Percentiles rank a stretch among this genome's conserved stretches.
These are phyloP conservation scores for Caenorhabditis parvicauda DNA, from an alignment of 2,888 invertebrate species.

Conservation along the genomic window DNA sequence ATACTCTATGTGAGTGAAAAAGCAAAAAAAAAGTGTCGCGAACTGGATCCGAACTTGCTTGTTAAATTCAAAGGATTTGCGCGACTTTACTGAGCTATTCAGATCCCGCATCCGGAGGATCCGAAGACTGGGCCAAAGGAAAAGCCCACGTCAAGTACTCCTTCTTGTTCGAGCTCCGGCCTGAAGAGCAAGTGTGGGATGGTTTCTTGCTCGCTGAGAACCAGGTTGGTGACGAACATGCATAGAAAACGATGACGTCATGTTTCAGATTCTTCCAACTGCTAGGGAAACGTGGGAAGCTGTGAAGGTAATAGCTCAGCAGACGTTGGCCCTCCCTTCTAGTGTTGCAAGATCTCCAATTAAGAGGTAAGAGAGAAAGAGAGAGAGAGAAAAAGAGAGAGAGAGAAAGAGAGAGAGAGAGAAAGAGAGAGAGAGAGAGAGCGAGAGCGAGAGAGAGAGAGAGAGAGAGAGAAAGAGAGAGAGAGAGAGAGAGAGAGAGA, in stretches of 20 bases:
- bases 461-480: neutral
- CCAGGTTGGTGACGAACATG: conserved; percentile 24
- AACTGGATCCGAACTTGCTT: neutral
- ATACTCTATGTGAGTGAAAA: conserved; percentile 48
- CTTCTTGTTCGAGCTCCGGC: conserved; percentile 60
- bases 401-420: neutral
- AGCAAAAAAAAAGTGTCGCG: neutral
- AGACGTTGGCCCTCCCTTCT: conserved; percentile 36
- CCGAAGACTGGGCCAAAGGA: conserved; percentile 62
- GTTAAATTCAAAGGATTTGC: neutral
- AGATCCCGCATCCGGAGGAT: conserved; percentile 57
- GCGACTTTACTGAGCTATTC: neutral
- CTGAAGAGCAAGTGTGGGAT: conserved; percentile 60
- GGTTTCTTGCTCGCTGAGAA: conserved; percentile 60
- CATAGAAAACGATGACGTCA: neutral
- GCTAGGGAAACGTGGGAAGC: conserved; percentile 62
- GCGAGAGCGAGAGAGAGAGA: conserved; percentile 2
- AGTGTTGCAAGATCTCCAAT: conserved; percentile 27
- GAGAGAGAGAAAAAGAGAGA: conserved; percentile 13
- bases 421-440: too few species aligned
- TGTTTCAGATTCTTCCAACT: conserved; percentile 56
- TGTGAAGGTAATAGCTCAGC: conserved; percentile 57
- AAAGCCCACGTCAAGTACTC: conserved; percentile 59
- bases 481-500: too few species aligned
- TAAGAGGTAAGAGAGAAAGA: conserved; percentile 10